phyloP scores from a whole-genome alignment of 2,888 invertebrate genomes.

The Pyrrhosoma nymphula region DNA sequence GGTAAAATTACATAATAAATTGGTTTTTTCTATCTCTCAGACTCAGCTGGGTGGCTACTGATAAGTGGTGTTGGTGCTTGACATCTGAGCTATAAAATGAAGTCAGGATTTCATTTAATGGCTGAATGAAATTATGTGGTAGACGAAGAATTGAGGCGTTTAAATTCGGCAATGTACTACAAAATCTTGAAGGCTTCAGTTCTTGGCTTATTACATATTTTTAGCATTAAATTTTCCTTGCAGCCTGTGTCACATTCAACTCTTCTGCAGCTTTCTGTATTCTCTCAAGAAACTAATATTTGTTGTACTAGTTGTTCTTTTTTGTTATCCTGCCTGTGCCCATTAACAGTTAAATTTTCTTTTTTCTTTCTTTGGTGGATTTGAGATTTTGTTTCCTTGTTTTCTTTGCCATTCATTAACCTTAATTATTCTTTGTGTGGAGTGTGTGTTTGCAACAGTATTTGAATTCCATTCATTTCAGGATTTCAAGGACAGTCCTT shows the following conservation, averaged over 20 bases:
- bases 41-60: constrained; percentile 52
- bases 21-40: constrained; percentile 56
- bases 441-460: background rate
- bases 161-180: background rate
- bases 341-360: background rate
- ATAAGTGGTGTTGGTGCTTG: constrained; percentile 48
- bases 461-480: background rate
- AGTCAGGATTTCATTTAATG: background rate
- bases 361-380: background rate
- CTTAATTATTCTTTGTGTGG: background rate
- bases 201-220: background rate
- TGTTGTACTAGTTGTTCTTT: background rate
- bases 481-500: background rate
- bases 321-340: background rate
- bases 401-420: background rate
- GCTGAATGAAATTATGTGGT: background rate
- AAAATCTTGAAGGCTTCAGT: background rate
- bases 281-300: background rate
- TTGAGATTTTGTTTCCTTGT: background rate
- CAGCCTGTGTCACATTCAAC: constrained; percentile 24
- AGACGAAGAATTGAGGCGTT: background rate
- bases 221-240: background rate
- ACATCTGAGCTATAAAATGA: background rate
- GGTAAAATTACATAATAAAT: constrained; percentile 66
- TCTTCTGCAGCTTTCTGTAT: background rate